Evolutionary conservation across 2,888 invertebrate species (phyloP), one percentile per base, ranked within the genome.

Genomic region (Trachelus iudaicus): DNA sequence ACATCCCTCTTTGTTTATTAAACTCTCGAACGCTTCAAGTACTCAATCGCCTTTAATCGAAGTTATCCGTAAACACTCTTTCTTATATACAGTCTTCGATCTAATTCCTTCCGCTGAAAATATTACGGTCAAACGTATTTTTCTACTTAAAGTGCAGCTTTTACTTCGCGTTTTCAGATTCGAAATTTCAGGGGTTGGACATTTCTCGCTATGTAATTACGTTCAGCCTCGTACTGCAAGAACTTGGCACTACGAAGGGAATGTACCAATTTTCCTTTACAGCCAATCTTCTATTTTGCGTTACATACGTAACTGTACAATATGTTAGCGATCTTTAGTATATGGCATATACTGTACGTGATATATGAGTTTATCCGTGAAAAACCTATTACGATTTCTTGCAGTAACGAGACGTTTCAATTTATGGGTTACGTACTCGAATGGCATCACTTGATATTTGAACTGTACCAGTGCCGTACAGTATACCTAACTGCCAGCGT

Each of bases 361-460:
- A 23, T 56, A 23, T 56, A 56, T 9, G 56, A 56, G 23, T 56
- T 56, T 56, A 9, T 23, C n/a, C 74, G 12, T 34, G 74, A 35
- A 34, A 74, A 74, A 11, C 35, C 9, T 35, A 34, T 74, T 74
- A 74, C 23, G 37, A 6, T 34, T 71, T 34, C 71, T 34, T 11
- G 4, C 74, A n/a, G 74, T 35, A 74, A 35, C 37, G 35, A 74
- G 23, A 23, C 35, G 37, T 74, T 30, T 35, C 13, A 31, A n/a
- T 74, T 74, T 74, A 74, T 11, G 74, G 4, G 6, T n/a, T 34
- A 34, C 31, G 30, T n/a, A 35, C 34, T 35, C 34, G 37, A 74
- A 74, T 74, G 34, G 37, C 12, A 74, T 35, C 74, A 35, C 37
- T 33, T 33, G 74, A 15, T 35, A 74, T 74, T 74, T 74, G n/a